Conservation (phyloP, 2,797 vertebrate species). For the Centroberyx gerrardi region DNA sequence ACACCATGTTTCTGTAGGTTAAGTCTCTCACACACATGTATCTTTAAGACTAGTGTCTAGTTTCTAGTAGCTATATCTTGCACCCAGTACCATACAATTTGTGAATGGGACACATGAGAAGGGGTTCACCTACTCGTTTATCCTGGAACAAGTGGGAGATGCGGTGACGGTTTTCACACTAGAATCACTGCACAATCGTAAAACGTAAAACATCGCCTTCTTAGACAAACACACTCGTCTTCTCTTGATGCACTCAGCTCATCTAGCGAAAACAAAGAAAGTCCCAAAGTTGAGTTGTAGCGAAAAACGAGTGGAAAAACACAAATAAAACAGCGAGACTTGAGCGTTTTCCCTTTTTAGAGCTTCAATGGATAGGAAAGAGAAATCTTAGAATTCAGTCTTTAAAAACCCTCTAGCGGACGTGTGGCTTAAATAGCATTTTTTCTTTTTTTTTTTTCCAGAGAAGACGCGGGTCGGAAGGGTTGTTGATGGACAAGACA, state of each 20-base stretch:
- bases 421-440: constrained; percentile 71
- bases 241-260: constrained; percentile 28
- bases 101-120: constrained; percentile 36
- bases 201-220: constrained; percentile 41
- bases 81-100: constrained; percentile 57
- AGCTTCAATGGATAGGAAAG: constrained; percentile 11
- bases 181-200: constrained; percentile 66
- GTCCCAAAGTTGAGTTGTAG: constrained; percentile 39
- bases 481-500: constrained; percentile 31
- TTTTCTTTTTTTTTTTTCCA: constrained; percentile 8
- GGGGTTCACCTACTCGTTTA: constrained; percentile 7
- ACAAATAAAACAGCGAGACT: constrained; percentile 4
- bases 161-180: constrained; percentile 38
- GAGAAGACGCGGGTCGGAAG: constrained; percentile 5
- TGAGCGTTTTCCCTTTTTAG: constrained; percentile 13
- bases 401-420: constrained; percentile 57
- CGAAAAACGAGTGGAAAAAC: constrained; percentile 13
- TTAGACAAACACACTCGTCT: constrained; percentile 36
- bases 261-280: constrained; percentile 38
- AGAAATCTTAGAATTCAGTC: constrained; percentile 54
- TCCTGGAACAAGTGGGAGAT: constrained; percentile 37
- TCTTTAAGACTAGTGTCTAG: constrained; percentile 58
- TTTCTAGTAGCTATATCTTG: constrained; percentile 48
- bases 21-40: constrained; percentile 36
- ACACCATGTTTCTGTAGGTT: constrained; percentile 25